Conservation (phyloP, 1,140 invertebrate species). For the Monochamus saltuarius region DNA sequence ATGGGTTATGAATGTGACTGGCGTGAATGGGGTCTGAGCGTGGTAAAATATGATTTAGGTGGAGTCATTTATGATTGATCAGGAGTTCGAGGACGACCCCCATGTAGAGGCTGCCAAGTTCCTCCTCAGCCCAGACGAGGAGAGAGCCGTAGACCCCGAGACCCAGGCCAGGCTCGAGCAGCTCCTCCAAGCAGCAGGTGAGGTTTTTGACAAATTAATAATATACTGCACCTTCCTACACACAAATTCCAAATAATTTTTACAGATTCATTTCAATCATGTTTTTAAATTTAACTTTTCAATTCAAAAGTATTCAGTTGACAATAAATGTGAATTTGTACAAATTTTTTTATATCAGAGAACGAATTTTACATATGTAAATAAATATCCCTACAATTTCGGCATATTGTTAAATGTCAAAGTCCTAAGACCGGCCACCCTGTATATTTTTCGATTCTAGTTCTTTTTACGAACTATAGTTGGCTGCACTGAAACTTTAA, state of each 20-base stretch:
- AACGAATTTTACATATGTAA: no score
- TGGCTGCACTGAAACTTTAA: no score
- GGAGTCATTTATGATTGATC: slow-evolving; percentile 69
- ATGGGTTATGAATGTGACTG: neutral
- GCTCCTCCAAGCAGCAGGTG: slow-evolving; percentile 84
- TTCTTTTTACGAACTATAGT: no score
- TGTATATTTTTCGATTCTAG: no score
- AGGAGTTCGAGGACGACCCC: slow-evolving; percentile 68
- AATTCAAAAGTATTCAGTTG: no score
- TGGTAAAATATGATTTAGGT: slow-evolving; percentile 55
- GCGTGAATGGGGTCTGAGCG: neutral
- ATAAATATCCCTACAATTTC: no score
- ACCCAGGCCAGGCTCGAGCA: slow-evolving; percentile 87
- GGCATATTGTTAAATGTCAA: no score
- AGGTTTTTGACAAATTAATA: slow-evolving; percentile 44
- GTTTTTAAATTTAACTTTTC: no score
- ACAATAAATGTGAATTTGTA: no score
- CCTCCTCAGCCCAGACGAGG: slow-evolving; percentile 72
- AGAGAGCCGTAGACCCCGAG: slow-evolving; percentile 82
- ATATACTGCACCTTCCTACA: slow-evolving; percentile 2
- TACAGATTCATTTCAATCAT: no score
- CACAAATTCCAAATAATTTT: slow-evolving; percentile 1
- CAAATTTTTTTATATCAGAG: no score
- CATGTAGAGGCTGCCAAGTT: slow-evolving; percentile 76
- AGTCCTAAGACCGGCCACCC: no score